Evolutionary conservation across 1,140 invertebrate genomes (phyloP), one percentile per base, ranked within the genome.

Genomic region (Oscheius sp.): DNA sequence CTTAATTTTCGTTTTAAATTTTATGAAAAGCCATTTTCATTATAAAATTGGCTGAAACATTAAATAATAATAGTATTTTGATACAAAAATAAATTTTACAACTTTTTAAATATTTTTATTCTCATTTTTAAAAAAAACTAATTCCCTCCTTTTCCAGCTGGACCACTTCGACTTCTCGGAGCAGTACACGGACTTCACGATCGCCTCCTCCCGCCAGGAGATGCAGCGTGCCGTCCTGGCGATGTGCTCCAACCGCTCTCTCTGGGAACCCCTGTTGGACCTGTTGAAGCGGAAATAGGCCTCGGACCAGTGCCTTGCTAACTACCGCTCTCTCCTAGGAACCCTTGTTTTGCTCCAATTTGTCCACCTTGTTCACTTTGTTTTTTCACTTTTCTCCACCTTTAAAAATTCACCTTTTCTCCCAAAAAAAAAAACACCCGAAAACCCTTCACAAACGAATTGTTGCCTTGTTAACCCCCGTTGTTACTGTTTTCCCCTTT

Each of bases 181-280:
- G 18, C 64, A 74, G 23, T 74, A 74, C 23, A 31, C 59, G n/a
- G 72, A 74, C 18, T 74, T 74, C 63, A 23, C 64, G 2, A 67
- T 69, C 3, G 55, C 35, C 32, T 45, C 29, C n/a, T 58, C 38
- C 20, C 26, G 72, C 18, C 15, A 35, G 7, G 66, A 74, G 59
- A 74, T 74, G 64, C 72, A 74, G 55, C 52, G 66, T 23, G 72
- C 46, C 38, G 65, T 74, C 23, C 72, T 74, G 3, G 68, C 72
- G 1, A 52, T 74, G n/a, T 74, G 68, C 20, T 32, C 72, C 18
- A 74, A 74, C 35, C 61, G 70, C 13, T 28, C 70, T 23, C 28
- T 65, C 31, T 73, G 70, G 70, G 59, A 46, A 58, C 67, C 67
- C 1, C 35, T 68, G 7, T 35, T 68, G n/a, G 52, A 45, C 3